Evolutionary conservation across 2,797 vertebrate genomes (phyloP).

Genomic region (Telmatherina bonti): DNA sequence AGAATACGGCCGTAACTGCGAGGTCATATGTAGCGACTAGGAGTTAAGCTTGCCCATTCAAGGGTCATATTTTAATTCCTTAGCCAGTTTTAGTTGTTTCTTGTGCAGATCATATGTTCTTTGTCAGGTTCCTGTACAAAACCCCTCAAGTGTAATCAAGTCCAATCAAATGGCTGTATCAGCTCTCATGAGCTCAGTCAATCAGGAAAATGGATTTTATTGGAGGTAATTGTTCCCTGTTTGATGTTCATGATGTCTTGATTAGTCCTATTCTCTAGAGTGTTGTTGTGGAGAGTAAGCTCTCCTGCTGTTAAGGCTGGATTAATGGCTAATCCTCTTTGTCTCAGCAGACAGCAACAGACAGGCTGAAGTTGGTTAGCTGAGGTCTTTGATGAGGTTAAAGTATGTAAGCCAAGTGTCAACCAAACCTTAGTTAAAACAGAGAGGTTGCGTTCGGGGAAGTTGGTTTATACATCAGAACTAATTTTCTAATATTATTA

Average conservation of each 20-base stretch:
- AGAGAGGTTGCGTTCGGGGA: not conserved
- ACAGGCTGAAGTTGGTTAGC: constrained; percentile 52
- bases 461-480: constrained; percentile 13
- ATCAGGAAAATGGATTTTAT: constrained; percentile 61
- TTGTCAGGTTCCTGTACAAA: constrained; percentile 14
- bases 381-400: constrained; percentile 8
- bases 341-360: constrained; percentile 61
- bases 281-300: constrained; percentile 42
- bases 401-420: constrained; percentile 50
- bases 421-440: constrained; percentile 6
- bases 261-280: constrained; percentile 69
- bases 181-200: constrained; percentile 38
- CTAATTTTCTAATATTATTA: not conserved
- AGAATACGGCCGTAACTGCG: not conserved
- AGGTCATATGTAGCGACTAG: not conserved
- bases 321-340: constrained; percentile 79
- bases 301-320: constrained; percentile 66
- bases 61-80: not conserved
- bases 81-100: not conserved
- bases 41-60: not conserved
- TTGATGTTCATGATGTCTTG: constrained; percentile 65
- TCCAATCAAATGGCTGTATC: constrained; percentile 50
- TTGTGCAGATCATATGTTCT: constrained; percentile 6
- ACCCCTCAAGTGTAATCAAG: constrained; percentile 47
- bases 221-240: constrained; percentile 65